These are phyloP conservation scores for Sphinx pinastri DNA, from an alignment of 2,888 invertebrate genomes.

Conservation along the genomic window DNA sequence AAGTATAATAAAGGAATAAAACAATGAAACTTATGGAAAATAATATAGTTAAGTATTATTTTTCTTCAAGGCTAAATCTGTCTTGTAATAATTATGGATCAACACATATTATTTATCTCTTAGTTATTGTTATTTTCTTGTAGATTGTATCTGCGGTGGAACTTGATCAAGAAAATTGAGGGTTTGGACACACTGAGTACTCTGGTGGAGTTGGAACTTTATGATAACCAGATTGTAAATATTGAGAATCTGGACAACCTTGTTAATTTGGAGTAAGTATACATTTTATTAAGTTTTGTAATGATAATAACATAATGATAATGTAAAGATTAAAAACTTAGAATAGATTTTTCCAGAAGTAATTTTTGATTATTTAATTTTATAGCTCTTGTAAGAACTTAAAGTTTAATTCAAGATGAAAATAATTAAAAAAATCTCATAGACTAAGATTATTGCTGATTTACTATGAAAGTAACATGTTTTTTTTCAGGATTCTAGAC, in stretches of 20 bases:
- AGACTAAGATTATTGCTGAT: too few species aligned
- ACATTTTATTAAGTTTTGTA: not conserved
- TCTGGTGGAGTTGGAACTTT: conserved; percentile 94
- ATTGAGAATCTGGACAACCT: conserved; percentile 95
- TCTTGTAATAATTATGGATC: too few species aligned
- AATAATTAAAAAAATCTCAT: too few species aligned
- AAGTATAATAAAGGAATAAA: not conserved
- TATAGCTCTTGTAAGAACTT: not conserved
- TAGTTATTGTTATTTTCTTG: conserved; percentile 28
- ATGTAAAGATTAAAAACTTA: not conserved
- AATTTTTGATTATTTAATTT: not conserved
- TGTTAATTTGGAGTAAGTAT: conserved; percentile 93
- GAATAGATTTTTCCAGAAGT: not conserved
- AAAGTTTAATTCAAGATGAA: too few species aligned
- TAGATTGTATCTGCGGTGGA: conserved; percentile 95
- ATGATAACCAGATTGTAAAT: conserved; percentile 97
- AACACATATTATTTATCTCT: too few species aligned
- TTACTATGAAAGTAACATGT: too few species aligned
- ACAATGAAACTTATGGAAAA: too few species aligned
- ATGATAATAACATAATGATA: not conserved
- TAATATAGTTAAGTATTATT: too few species aligned
- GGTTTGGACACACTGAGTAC: conserved; percentile 90
- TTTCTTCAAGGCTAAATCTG: too few species aligned
- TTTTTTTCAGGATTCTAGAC: conserved; percentile 90
- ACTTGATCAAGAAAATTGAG: conserved; percentile 97